phyloP scores from a whole-genome alignment of 92 coral and sea anemone species.

The Palythoa caribaeorum region DNA sequence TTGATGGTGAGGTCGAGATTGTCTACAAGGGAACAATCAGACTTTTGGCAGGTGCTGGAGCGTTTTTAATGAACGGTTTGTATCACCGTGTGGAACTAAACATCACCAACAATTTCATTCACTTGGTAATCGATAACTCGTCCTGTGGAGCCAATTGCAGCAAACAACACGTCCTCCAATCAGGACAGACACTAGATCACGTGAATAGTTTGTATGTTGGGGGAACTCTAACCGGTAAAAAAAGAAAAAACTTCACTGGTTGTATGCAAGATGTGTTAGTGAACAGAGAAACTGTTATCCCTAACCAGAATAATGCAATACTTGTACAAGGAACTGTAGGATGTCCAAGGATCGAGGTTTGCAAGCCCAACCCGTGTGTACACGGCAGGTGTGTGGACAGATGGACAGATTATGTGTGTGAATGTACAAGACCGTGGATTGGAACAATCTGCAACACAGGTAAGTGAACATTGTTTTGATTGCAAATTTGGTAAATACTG shows the following conservation, averaged over 20 bases:
- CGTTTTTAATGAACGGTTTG: slow-evolving; percentile 64
- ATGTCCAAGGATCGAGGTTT: slow-evolving; percentile 83
- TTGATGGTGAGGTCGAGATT: slow-evolving; percentile 54
- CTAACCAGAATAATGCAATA: slow-evolving; percentile 62
- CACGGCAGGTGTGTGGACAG: too few relatives aligned
- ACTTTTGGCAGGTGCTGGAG: slow-evolving; percentile 62
- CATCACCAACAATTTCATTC: slow-evolving; percentile 48
- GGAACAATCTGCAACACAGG: slow-evolving; percentile 82
- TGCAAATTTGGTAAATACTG: too few relatives aligned
- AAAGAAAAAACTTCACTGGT: slow-evolving; percentile 37
- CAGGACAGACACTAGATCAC: too few relatives aligned
- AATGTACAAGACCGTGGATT: slow-evolving; percentile 83
- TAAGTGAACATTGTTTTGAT: slow-evolving; percentile 51
- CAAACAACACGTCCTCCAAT: too few relatives aligned
- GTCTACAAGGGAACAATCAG: slow-evolving; percentile 34
- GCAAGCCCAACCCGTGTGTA: slow-evolving; percentile 46
- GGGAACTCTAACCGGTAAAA: slow-evolving; percentile 49
- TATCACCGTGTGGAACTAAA: slow-evolving; percentile 76
- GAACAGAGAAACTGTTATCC: slow-evolving; percentile 68
- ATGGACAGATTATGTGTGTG: slow-evolving; percentile 52
- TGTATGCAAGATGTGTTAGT: slow-evolving; percentile 85
- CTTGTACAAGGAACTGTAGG: slow-evolving; percentile 57
- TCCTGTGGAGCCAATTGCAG: too few relatives aligned
- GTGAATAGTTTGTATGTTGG: slow-evolving; percentile 67
- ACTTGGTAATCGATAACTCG: not conserved